phyloP scores from a whole-genome alignment of 2,888 invertebrate species.

The Eupithecia subfuscata region DNA sequence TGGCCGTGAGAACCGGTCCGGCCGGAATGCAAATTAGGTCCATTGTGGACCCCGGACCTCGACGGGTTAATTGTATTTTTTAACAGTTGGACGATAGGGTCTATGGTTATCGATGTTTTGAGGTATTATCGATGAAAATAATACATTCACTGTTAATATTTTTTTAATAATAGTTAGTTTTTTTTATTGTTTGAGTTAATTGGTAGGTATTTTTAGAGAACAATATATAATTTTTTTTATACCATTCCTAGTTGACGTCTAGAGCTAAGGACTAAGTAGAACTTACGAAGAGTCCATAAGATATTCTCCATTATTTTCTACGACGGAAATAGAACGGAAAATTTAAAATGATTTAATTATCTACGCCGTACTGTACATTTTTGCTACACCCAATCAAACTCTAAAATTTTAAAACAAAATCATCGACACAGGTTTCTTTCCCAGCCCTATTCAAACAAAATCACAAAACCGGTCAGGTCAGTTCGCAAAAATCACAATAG shows the following conservation, averaged over 20 bases:
- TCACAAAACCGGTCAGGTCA: constrained; percentile 81
- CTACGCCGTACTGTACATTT: too few relatives aligned
- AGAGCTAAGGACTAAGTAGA: too few relatives aligned
- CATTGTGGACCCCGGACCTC: constrained; percentile 74
- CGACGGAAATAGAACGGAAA: too few relatives aligned
- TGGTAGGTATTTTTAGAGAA: too few relatives aligned
- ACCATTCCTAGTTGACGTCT: too few relatives aligned
- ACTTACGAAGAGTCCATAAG: too few relatives aligned
- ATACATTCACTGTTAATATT: not conserved
- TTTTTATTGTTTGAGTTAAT: not conserved
- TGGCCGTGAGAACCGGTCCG: constrained; percentile 73
- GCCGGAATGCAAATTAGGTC: constrained; percentile 74
- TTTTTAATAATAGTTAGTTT: not conserved
- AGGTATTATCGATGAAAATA: constrained; percentile 20
- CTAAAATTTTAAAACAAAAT: not conserved
- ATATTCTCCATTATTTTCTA: too few relatives aligned
- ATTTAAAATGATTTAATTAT: too few relatives aligned
- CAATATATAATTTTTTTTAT: too few relatives aligned
- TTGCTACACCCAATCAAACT: not conserved
- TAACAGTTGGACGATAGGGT: constrained; percentile 42
- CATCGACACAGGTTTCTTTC: constrained; percentile 44
- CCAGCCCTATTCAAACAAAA: constrained; percentile 54
- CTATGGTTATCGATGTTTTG: constrained; percentile 37
- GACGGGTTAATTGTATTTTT: constrained; percentile 63
- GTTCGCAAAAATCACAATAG: constrained; percentile 78